Conservation (phyloP, 2,113 vertebrate species). For the Cervus canadensis region DNA sequence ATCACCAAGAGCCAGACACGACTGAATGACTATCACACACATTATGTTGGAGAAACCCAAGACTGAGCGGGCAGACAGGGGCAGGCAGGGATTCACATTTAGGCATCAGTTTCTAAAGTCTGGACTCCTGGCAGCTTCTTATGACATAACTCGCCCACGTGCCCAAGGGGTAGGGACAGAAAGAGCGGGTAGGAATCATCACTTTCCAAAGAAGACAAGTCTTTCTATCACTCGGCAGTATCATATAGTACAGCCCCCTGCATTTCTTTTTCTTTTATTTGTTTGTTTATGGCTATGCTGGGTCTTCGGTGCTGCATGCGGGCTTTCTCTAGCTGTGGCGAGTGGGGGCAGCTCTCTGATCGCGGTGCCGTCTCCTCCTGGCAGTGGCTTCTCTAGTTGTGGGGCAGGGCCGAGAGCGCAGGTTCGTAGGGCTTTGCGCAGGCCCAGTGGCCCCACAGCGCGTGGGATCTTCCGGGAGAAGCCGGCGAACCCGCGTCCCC, state of each 20-base stretch:
- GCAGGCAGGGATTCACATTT: background rate
- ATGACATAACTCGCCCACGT: background rate
- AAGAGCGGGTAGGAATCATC: background rate
- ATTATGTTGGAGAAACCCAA: background rate
- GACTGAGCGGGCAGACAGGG: background rate
- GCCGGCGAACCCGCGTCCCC: background rate
- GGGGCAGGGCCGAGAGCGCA: background rate
- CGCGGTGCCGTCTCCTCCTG: accelerated
- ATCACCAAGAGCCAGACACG: accelerated
- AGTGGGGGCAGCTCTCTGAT: background rate
- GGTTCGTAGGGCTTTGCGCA: accelerated
- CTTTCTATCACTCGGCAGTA: background rate
- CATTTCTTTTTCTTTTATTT: background rate
- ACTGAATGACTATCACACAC: background rate
- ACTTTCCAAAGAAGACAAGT: background rate
- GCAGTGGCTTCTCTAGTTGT: background rate
- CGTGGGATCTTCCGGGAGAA: background rate
- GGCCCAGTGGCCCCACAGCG: background rate
- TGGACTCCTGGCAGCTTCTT: background rate
- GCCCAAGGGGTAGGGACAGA: background rate
- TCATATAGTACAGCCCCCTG: background rate
- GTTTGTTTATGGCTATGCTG: background rate
- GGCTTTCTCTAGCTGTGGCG: background rate
- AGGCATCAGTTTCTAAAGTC: background rate
- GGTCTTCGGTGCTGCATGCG: accelerated